phyloP scores from a whole-genome alignment of 2,888 invertebrate species.

The Asteroscopus sphinx region DNA sequence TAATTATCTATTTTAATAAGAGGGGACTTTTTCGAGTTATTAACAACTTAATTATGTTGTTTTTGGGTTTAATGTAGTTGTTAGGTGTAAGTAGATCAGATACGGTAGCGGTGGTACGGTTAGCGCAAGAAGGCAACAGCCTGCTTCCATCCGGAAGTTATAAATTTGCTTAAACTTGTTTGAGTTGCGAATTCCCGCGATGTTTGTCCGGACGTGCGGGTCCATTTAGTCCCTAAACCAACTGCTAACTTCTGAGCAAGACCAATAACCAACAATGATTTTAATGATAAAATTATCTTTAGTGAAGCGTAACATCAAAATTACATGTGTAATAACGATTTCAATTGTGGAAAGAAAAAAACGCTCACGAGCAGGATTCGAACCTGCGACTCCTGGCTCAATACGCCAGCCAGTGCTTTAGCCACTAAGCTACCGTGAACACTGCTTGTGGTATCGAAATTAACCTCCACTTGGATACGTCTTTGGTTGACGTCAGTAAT shows the following conservation, averaged over 20 bases:
- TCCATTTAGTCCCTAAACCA: constrained; percentile 84
- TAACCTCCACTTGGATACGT: no score
- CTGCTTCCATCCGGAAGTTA: constrained; percentile 82
- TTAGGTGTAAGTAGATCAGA: constrained; percentile 30
- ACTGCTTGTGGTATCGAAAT: no score
- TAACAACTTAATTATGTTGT: constrained; percentile 21
- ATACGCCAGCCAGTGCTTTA: no score
- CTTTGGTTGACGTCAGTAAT: no score
- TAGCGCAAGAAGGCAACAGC: constrained; percentile 68
- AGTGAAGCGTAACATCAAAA: constrained; percentile 38
- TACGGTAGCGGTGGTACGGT: constrained; percentile 13
- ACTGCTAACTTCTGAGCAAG: constrained; percentile 80
- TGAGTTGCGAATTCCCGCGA: constrained; percentile 85
- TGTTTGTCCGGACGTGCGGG: constrained; percentile 88
- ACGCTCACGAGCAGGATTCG: no score
- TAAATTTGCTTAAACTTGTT: constrained; percentile 88
- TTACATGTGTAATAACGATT: no score
- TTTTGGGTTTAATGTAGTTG: constrained; percentile 35
- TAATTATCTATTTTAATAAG: constrained; percentile 33
- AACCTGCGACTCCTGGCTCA: no score
- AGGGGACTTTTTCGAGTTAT: constrained; percentile 35
- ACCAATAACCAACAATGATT: constrained; percentile 75
- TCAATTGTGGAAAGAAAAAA: no score
- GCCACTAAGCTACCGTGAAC: no score
- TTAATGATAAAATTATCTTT: constrained; percentile 69